phyloP scores from a whole-genome alignment of 2,113 vertebrate species.

The Nibea albiflora region DNA sequence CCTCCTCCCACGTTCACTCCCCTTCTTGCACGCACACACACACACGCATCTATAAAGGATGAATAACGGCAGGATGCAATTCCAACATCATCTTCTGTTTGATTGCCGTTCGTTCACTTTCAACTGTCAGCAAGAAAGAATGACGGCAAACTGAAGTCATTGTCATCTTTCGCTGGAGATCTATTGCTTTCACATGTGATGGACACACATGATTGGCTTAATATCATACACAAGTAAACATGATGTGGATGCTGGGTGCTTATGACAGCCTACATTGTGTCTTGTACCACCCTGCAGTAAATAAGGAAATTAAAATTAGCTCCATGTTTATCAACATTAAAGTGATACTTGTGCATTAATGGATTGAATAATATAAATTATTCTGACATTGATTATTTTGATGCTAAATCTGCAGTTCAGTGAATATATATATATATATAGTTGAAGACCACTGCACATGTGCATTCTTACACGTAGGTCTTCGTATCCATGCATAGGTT shows the following conservation, averaged over 20 bases:
- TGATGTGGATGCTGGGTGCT: not conserved
- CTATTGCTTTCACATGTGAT: not conserved
- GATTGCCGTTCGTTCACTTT: conserved; percentile 3
- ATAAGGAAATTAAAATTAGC: too few species aligned
- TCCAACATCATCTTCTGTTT: conserved; percentile 8
- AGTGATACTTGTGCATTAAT: too few species aligned
- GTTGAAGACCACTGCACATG: not conserved
- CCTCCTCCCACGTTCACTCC: not conserved
- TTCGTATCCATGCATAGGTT: not conserved
- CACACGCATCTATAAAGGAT: not conserved
- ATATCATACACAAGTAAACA: not conserved
- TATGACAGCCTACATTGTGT: not conserved
- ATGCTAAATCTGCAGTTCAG: too few species aligned
- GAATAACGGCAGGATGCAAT: not conserved
- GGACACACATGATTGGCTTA: not conserved
- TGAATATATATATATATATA: too few species aligned
- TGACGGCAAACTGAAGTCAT: not conserved
- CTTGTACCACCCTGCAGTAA: too few species aligned
- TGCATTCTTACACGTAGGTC: not conserved
- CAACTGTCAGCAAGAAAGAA: not conserved
- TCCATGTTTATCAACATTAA: too few species aligned
- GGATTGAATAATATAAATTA: not conserved
- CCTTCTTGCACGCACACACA: not conserved
- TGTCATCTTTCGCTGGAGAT: not conserved
- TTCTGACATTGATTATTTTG: not conserved